phyloP scores from a whole-genome alignment of 2,113 vertebrate genomes.

The Alethe diademata region DNA sequence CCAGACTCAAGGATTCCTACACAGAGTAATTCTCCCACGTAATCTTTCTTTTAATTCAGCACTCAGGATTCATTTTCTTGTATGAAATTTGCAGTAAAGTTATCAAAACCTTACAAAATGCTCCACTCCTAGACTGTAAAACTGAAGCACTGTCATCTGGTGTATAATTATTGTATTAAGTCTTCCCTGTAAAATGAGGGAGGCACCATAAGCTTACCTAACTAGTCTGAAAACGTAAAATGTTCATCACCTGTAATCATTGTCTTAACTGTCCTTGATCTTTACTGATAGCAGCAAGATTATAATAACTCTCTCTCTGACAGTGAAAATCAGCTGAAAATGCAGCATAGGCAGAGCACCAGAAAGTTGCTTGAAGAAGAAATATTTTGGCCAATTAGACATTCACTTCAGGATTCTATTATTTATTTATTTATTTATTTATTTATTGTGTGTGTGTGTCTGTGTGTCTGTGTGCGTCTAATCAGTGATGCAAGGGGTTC shows the following conservation, averaged over 20 bases:
- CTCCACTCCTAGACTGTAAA: slow-evolving; percentile 13
- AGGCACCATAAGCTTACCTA: slow-evolving; percentile 44
- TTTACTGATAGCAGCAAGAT: slow-evolving; percentile 11
- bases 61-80: not conserved
- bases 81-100: not conserved
- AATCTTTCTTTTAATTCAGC: not conserved
- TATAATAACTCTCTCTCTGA: not conserved
- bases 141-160: slow-evolving; percentile 9
- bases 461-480: not conserved
- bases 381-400: not conserved
- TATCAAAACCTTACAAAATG: slow-evolving; percentile 28
- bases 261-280: slow-evolving; percentile 35
- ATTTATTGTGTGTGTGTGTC: no score
- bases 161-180: slow-evolving; percentile 34
- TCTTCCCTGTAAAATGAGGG: slow-evolving; percentile 39
- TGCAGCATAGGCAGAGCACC: not conserved
- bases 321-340: not conserved
- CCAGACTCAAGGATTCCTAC: not conserved
- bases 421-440: not conserved
- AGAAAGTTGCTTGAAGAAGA: not conserved
- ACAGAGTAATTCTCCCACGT: not conserved
- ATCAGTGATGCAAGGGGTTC: not conserved
- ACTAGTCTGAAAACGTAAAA: slow-evolving; percentile 49
- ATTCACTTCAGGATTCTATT: not conserved
- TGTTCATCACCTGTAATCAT: slow-evolving; percentile 13